Conservation (phyloP, 2,888 invertebrate species). For the Mimachlamys varia region DNA sequence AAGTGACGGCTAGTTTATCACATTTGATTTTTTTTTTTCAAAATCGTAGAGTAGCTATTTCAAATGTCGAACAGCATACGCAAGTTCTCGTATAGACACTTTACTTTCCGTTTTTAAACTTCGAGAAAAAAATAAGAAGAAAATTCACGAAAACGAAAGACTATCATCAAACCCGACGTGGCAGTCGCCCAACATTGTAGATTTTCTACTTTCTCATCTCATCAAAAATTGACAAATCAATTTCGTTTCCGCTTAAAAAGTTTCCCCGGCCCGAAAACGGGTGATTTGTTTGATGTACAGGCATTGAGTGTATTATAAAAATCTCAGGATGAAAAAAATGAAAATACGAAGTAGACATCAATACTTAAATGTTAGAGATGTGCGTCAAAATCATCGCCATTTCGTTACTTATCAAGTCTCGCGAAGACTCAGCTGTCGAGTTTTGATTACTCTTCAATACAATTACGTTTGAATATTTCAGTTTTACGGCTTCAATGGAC, state of each 20-base stretch:
- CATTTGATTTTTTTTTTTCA: not conserved
- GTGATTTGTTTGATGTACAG: not conserved
- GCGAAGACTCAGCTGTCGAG: not conserved
- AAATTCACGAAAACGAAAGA: not conserved
- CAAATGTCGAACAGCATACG: not conserved
- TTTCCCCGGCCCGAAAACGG: not conserved
- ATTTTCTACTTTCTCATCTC: not conserved
- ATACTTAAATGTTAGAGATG: not conserved
- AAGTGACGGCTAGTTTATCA: not conserved
- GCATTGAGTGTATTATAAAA: not conserved
- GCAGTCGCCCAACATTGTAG: not conserved
- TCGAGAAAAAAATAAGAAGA: not conserved
- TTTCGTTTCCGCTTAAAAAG: not conserved
- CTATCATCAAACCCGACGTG: not conserved
- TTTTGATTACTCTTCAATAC: not conserved
- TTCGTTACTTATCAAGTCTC: not conserved
- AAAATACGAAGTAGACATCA: not conserved
- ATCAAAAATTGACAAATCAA: not conserved
- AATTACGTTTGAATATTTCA: not conserved
- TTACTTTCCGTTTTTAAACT: no score
- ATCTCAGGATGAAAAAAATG: not conserved
- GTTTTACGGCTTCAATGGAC: not conserved
- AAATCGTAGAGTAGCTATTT: not conserved
- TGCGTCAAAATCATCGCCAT: not conserved
- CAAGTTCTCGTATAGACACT: not conserved